phyloP scores from a whole-genome alignment of 2,113 vertebrate species.

The Sardina pilchardus region DNA sequence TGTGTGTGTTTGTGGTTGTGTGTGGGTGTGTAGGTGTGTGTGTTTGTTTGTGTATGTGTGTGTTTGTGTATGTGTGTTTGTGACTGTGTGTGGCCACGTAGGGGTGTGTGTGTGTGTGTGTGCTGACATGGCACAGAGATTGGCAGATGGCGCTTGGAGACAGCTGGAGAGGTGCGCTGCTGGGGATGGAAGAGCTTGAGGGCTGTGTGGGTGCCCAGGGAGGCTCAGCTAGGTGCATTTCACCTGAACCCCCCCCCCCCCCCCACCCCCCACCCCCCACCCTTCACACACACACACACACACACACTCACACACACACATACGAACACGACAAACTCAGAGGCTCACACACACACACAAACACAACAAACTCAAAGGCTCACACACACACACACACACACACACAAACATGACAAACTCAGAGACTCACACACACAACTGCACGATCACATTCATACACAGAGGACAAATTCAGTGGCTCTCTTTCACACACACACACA shows the following conservation, averaged over 20 bases:
- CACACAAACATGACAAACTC: background rate
- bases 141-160: constrained; percentile 36
- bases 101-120: constrained; percentile 22
- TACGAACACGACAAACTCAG: background rate
- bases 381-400: background rate
- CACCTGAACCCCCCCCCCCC: background rate
- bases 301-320: background rate
- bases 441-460: background rate
- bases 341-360: background rate
- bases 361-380: background rate
- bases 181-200: constrained; percentile 37
- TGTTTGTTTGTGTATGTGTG: background rate
- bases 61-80: constrained; percentile 22
- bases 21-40: constrained; percentile 21
- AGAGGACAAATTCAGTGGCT: too few species aligned
- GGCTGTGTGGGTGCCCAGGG: constrained; percentile 23
- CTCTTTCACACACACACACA: constrained; percentile 3
- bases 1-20: constrained; percentile 10
- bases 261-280: too few species aligned
- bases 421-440: background rate
- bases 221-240: constrained; percentile 30
- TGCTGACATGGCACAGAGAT: constrained; percentile 37
- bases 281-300: constrained; percentile 2
- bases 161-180: constrained; percentile 18
- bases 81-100: constrained; percentile 27